Evolutionary conservation across 2,113 vertebrate species (phyloP).

Genomic region (Mesocricetus auratus): DNA sequence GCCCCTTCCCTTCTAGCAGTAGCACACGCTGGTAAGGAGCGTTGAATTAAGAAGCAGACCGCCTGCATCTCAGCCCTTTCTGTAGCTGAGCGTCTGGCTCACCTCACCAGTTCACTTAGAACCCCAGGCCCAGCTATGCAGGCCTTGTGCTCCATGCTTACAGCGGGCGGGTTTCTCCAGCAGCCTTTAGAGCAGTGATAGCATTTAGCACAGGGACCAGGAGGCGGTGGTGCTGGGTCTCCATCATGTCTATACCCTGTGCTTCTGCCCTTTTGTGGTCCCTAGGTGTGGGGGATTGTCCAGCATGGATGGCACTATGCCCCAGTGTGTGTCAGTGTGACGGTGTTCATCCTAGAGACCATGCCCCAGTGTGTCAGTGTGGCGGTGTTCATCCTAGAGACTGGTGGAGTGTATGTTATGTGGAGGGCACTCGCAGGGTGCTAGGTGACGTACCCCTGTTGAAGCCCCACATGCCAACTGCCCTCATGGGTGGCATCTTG

Average conservation of each 20-base stretch:
- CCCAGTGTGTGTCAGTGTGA: rapidly evolving
- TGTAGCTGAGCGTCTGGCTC: rapidly evolving
- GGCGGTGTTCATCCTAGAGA: too few relatives aligned
- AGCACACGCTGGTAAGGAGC: rapidly evolving
- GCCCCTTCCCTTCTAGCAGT: rapidly evolving
- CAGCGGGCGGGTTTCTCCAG: background rate
- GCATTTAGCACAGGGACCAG: rapidly evolving
- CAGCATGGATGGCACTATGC: rapidly evolving
- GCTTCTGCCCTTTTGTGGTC: too few relatives aligned
- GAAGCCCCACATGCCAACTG: rapidly evolving
- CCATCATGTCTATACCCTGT: rapidly evolving
- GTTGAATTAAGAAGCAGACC: background rate
- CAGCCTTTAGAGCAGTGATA: background rate
- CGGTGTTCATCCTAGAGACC: background rate
- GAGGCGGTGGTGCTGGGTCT: background rate
- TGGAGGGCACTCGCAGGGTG: rapidly evolving
- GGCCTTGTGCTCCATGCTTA: background rate
- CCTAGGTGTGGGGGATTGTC: background rate
- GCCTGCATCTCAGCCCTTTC: background rate
- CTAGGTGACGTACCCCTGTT: rapidly evolving
- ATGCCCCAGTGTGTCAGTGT: rapidly evolving
- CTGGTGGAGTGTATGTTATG: rapidly evolving
- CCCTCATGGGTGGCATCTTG: background rate
- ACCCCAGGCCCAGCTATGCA: rapidly evolving
- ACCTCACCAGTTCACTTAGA: background rate